Evolutionary conservation across 2,797 vertebrate genomes (phyloP), one percentile per base, ranked within the genome.

Genomic region (Phalloptychus januarius): DNA sequence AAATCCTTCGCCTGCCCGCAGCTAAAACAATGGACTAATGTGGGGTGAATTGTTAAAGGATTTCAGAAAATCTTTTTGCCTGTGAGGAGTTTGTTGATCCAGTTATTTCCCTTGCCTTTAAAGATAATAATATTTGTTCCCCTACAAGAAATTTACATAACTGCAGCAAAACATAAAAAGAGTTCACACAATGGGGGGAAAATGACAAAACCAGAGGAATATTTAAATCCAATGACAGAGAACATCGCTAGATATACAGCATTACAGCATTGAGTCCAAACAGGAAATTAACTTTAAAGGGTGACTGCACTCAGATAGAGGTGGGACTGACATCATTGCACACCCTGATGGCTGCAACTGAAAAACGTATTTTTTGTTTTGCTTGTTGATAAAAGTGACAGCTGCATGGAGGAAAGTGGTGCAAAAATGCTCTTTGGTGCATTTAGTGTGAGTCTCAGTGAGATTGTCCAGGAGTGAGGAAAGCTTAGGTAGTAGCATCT

Each of bases 1-100:
- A 56, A 79, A 61, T 76, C 25, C 75, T 77, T 44, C 25, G 40
- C 71, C 45, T 73, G 72, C 44, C 65, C 77, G 72, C 74, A 79
- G 46, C 31, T 75, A n/a, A 50, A 79, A n/a, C n/a, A 13, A 79
- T 38, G 80, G 88, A 89, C 72, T 79, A 28, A 23, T 78, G 71
- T 69, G 73, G 65, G 38, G 36, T 36, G 38, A 48, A 28, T 70
- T 36, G 12, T 38, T 56, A 74, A 75, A 71, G 44, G 25, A 16
- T 75, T 83, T 83, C 83, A 80, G 87, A 80, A 82, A 89, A 85
- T 33, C 38, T 69, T 16, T 80, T 18, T 73, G 72, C 74, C 77
- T 15, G 16, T 2, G 78, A 38, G 67, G 45, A 56, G 72, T 80
- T 84, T 81, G 77, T 1, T n/a, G 77, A 88, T 86, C 80, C 71